A percentile compares a stretch with the other conserved stretches of the same genome.
phyloP scores from a whole-genome alignment of 2,113 vertebrate genomes.

The Caretta caretta region DNA sequence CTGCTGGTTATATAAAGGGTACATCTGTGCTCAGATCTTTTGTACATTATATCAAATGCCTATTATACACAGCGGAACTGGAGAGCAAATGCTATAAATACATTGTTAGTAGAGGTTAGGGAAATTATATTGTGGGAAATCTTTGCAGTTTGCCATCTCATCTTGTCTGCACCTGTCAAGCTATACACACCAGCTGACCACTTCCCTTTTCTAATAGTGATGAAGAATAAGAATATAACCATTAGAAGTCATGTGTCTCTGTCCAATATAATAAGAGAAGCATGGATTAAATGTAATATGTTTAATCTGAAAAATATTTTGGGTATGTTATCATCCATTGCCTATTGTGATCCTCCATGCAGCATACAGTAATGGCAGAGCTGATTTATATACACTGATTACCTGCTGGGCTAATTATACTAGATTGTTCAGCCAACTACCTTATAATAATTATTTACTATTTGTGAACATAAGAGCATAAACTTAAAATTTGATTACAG shows the following conservation, averaged over 20 bases:
- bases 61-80: too few relatives aligned
- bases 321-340: neutral
- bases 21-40: too few relatives aligned
- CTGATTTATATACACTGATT: neutral
- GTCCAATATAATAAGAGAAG: neutral
- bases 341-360: neutral
- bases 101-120: too few relatives aligned
- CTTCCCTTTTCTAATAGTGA: neutral
- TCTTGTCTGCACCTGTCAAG: too few relatives aligned
- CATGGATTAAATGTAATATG: neutral
- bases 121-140: too few relatives aligned
- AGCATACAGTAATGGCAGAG: neutral
- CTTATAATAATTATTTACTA: neutral
- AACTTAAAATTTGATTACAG: too few relatives aligned
- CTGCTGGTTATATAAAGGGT: too few relatives aligned
- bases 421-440: neutral
- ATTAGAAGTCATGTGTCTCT: neutral
- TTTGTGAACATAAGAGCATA: neutral
- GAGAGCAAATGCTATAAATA: too few relatives aligned
- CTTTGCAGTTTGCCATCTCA: too few relatives aligned
- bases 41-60: too few relatives aligned
- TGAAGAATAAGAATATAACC: too few relatives aligned
- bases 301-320: neutral
- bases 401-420: neutral
- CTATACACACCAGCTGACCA: neutral